Conservation (phyloP, 2,888 invertebrate species). For the Caenorhabditis sp. region DNA sequence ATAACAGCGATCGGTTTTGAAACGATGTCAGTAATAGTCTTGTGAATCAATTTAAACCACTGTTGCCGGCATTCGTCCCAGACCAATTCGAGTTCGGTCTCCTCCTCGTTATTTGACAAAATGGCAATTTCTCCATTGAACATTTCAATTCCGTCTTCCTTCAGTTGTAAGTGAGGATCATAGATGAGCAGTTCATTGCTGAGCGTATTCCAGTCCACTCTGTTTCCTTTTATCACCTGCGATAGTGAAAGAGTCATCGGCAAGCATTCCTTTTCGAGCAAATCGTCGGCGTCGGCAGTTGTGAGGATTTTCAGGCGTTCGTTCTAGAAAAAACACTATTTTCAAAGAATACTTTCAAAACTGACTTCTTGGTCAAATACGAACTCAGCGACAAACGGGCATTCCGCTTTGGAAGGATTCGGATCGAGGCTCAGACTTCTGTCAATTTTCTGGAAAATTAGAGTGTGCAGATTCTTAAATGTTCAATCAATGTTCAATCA, state of each 20-base stretch:
- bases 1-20: background rate
- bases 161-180: conserved; percentile 72
- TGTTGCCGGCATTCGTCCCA: conserved; percentile 74
- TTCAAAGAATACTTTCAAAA: too few species aligned
- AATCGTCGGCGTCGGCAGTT: conserved; percentile 36
- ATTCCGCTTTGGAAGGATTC: conserved; percentile 70
- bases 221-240: conserved; percentile 12
- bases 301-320: conserved; percentile 20
- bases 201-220: conserved; percentile 66
- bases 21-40: conserved; percentile 9
- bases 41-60: conserved; percentile 56
- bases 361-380: conserved; percentile 65
- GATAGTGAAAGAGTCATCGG: conserved; percentile 65
- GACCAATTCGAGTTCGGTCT: conserved; percentile 67
- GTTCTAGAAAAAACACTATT: background rate
- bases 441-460: too few species aligned
- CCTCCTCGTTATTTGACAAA: conserved; percentile 33
- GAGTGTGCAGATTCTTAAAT: too few species aligned
- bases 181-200: conserved; percentile 44
- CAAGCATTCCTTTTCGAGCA: conserved; percentile 2
- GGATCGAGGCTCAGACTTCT: conserved; percentile 62
- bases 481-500: too few species aligned
- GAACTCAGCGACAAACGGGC: conserved; percentile 72
- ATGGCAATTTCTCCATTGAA: conserved; percentile 74
- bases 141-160: conserved; percentile 75